Evolutionary conservation across 2,888 invertebrate species (phyloP), one percentile per base, ranked within the genome.

Genomic region (Pandemis heparana): DNA sequence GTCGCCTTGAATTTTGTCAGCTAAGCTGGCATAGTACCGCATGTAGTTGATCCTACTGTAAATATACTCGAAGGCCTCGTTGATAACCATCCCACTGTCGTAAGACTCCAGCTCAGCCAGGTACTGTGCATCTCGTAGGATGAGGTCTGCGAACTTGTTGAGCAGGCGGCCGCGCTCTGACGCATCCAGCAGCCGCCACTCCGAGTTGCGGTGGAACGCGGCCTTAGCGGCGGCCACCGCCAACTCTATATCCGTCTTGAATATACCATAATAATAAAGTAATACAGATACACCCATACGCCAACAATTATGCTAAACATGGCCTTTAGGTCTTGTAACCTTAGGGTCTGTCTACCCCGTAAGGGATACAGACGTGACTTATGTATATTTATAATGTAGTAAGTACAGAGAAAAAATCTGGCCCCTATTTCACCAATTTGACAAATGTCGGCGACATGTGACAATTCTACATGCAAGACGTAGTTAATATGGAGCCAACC

Each of bases 1-100:
- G 79, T 95, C 95, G 7, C 96, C 96, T 79, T 97, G 97, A 83
- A 96, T 96, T 88, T 98, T 98, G 84, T 98, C 98, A 0, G 98
- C 97, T 96, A 97, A 97, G 23, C 98, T 97, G n/a, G 98, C 98
- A 85, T 96, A 96, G 83, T 98, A 98, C 32, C 97, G 95, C 4
- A 97, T 84, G 89, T 0, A 89, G 85, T 0, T 96, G 79, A 87
- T 97, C 93, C 85, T 97, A 10, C 0, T 23, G 23, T 56, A 23
- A 0, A 3, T 56, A 12, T 10, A 56, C 23, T 16, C 81, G 83
- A 76, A 95, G 95, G 97, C 92, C 96, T 95, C 78, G 95, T 91
- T 14, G 81, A 83, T 96, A 0, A 98, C 97, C 90, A 98, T 98
- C 23, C 99, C 99, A 90, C 98, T 98, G 87, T 99, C 98, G 74